phyloP scores from a whole-genome alignment of 2,888 invertebrate genomes.

The Serripes groenlandicus region DNA sequence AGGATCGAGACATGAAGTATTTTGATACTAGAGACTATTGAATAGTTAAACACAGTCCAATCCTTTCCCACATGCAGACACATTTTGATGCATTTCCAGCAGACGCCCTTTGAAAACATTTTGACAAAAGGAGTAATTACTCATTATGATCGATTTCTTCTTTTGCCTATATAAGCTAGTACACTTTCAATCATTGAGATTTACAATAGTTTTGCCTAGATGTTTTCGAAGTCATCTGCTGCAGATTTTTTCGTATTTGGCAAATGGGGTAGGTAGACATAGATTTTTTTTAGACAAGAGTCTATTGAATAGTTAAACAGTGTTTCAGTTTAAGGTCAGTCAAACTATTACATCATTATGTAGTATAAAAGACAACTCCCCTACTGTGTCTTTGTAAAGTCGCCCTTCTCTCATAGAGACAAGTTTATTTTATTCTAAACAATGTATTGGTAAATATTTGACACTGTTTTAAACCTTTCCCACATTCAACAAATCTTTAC shows the following conservation, averaged over 20 bases:
- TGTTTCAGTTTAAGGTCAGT: background rate
- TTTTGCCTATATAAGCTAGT: background rate
- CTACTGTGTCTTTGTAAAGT: background rate
- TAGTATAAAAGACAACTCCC: background rate
- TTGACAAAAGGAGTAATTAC: background rate
- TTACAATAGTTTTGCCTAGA: too few relatives aligned
- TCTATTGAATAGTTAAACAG: too few relatives aligned
- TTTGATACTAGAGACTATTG: too few relatives aligned
- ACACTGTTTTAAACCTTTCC: background rate
- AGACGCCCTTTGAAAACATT: background rate
- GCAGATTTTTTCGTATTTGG: too few relatives aligned
- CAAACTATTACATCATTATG: background rate
- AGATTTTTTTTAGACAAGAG: too few relatives aligned
- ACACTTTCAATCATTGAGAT: too few relatives aligned
- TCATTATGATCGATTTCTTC: background rate
- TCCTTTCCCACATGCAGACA: background rate
- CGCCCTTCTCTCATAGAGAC: background rate
- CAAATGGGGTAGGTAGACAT: too few relatives aligned
- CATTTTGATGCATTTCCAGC: background rate
- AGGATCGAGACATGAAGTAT: too few relatives aligned
- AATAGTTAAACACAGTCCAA: too few relatives aligned
- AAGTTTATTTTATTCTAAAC: background rate
- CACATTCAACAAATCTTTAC: background rate
- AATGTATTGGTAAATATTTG: background rate
- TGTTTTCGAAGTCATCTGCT: too few relatives aligned